Base-by-base conservation (phyloP, 2,888 invertebrate species). In the Parapristionchus giblindavisi region DNA sequence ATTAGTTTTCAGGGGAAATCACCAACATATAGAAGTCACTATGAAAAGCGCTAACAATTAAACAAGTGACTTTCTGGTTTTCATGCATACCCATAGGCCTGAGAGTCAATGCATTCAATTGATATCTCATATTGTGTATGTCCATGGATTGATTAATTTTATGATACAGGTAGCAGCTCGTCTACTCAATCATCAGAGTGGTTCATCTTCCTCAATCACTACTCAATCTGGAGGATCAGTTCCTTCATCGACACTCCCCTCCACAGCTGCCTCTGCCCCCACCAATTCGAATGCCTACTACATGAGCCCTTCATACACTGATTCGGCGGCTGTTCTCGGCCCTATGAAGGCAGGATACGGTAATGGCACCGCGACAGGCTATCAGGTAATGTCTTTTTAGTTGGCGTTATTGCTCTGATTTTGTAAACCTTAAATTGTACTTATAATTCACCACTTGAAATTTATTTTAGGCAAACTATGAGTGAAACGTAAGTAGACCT, bases 111-210 rank as follows among this genome's bases (percentile, higher is more conserved):
- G n/a, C n/a, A n/a, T n/a, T n/a, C n/a, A n/a, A n/a, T n/a, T n/a
- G n/a, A n/a, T n/a, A n/a, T n/a, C n/a, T n/a, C n/a, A n/a, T n/a
- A n/a, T n/a, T n/a, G n/a, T n/a, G n/a, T n/a, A n/a, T n/a, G n/a
- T n/a, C n/a, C n/a, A n/a, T n/a, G n/a, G n/a, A n/a, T n/a, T n/a
- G n/a, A n/a, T n/a, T 54, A 14, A n/a, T 54, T n/a, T 51, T 76
- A 29, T 11, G 3, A 48, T 60, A 63, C 77, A 82, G 76, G 71
- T 82, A 27, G 82, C 81, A n/a, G 81, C 80, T 6, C 80, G 80
- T 21, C 70, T 82, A 5, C n/a, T 80, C 60, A 71, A 77, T n/a
- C 79, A 80, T 43, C 79, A 80, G 40, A 43, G 43, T 24, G 65
- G 65, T 29, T 3, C n/a, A 0, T 36, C 63, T n/a, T 63, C 63